Evolutionary conservation across 2,888 invertebrate species (phyloP).

Genomic region (Meandrusa payeni): DNA sequence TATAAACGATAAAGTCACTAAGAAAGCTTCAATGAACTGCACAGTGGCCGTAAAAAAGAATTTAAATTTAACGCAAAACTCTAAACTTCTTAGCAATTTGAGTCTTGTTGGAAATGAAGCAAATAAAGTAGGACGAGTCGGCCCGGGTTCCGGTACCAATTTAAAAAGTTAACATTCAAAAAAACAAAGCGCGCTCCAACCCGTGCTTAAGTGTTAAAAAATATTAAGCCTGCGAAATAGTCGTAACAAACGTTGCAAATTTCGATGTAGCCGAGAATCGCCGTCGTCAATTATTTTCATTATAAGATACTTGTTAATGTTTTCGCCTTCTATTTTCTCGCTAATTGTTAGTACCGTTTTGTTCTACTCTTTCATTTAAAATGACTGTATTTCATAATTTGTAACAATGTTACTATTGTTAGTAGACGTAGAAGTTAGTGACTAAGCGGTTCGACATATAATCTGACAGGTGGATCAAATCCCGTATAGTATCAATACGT

Average conservation of each 20-base stretch:
- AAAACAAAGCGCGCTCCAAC: conserved; percentile 25
- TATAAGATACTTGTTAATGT: conserved; percentile 11
- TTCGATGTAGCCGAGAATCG: conserved; percentile 22
- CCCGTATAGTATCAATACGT: too few species aligned
- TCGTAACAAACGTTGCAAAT: conserved; percentile 23
- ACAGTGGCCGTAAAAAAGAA: conserved; percentile 21
- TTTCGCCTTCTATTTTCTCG: conserved; percentile 5
- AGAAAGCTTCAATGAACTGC: conserved; percentile 14
- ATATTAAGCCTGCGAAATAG: conserved; percentile 30
- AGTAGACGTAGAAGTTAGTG: too few species aligned
- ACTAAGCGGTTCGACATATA: too few species aligned
- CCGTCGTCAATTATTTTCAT: conserved; percentile 16
- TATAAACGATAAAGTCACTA: conserved; percentile 2
- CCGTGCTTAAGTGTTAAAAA: conserved; percentile 42
- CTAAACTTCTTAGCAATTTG: conserved; percentile 60
- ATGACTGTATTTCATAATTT: too few species aligned
- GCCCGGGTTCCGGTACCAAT: conserved; percentile 44
- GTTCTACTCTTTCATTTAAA: too few species aligned
- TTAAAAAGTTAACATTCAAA: conserved; percentile 45
- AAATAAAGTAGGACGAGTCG: conserved; percentile 56
- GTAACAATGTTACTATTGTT: too few species aligned
- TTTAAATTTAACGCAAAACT: conserved; percentile 41
- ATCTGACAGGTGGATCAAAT: too few species aligned
- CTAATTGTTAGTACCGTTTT: conserved; percentile 1
- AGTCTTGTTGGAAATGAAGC: conserved; percentile 59